A percentile compares a stretch with the other conserved stretches of the same genome.
Conservation (phyloP, 1,140 invertebrate species). For the Brachionus manjavacas region DNA sequence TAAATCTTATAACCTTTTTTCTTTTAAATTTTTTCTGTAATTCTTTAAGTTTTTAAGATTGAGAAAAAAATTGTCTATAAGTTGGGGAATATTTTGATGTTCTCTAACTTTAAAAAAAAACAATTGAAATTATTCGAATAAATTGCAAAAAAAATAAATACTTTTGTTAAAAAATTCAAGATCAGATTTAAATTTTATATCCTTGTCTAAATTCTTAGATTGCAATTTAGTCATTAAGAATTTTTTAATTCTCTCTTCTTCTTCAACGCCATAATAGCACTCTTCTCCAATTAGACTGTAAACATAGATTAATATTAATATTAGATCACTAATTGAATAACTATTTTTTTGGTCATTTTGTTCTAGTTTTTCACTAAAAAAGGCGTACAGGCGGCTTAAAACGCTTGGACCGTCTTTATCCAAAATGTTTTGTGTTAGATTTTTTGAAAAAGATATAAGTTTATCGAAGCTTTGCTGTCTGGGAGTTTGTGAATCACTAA, state of each 20-base stretch:
- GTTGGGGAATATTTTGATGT: background rate
- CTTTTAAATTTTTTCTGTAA: background rate
- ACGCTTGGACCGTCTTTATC: slow-evolving; percentile 38
- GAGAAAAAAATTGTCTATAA: slow-evolving; percentile 16
- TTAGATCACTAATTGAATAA: background rate
- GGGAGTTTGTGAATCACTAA: background rate
- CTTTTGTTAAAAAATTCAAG: slow-evolving; percentile 34
- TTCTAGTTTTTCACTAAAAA: slow-evolving; percentile 5
- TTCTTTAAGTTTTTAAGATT: slow-evolving; percentile 1
- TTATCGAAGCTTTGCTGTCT: slow-evolving; percentile 29
- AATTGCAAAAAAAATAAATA: background rate
- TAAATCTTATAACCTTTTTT: background rate
- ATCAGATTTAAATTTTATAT: background rate
- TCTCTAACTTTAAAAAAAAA: background rate
- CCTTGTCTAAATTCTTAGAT: background rate
- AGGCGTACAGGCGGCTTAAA: slow-evolving; percentile 1
- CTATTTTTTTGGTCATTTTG: background rate
- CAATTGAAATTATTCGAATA: background rate
- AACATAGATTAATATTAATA: slow-evolving; percentile 9
- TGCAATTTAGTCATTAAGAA: background rate
- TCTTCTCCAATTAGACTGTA: slow-evolving; percentile 34
- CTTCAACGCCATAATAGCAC: slow-evolving; percentile 36
- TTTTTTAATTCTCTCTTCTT: slow-evolving; percentile 37
- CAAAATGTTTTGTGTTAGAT: background rate
- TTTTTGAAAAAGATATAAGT: background rate